Percentiles rank a stretch among this genome's conserved stretches.
phyloP scores from a whole-genome alignment of 2,797 vertebrate species.

The Rhodeus uyekii region DNA sequence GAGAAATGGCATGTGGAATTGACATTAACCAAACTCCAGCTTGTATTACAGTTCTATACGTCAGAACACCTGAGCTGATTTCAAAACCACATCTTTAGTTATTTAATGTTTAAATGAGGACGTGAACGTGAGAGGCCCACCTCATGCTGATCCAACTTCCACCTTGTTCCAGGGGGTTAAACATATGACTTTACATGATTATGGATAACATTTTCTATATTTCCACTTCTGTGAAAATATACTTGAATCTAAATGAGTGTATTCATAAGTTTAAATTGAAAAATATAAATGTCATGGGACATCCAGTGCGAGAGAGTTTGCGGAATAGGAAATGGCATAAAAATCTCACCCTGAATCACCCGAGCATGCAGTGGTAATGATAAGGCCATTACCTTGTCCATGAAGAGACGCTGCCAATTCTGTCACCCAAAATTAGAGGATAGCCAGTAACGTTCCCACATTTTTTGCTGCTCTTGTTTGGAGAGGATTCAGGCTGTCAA shows the following conservation, averaged over 20 bases:
- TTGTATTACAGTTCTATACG: neutral
- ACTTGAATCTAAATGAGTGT: neutral
- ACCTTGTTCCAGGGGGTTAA: constrained; percentile 16
- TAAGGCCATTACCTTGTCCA: constrained; percentile 65
- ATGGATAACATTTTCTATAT: constrained; percentile 32
- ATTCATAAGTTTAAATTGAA: neutral
- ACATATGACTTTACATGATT: constrained; percentile 44
- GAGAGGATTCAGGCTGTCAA: constrained; percentile 74
- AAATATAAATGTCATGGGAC: constrained; percentile 17
- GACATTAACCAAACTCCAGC: neutral
- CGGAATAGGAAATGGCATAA: constrained; percentile 54
- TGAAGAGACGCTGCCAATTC: constrained; percentile 63
- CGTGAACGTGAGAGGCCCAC: neutral
- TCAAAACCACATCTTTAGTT: neutral
- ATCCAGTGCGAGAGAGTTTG: constrained; percentile 40
- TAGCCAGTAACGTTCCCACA: constrained; percentile 60
- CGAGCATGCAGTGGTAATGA: constrained; percentile 62
- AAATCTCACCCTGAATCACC: constrained; percentile 63
- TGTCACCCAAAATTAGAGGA: constrained; percentile 66
- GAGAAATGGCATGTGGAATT: neutral
- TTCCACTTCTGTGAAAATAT: constrained; percentile 9
- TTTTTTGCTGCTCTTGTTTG: constrained; percentile 69
- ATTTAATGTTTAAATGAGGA: neutral
- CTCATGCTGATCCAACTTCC: constrained; percentile 22
- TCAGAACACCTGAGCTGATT: neutral